These are phyloP conservation scores for Egretta garzetta DNA, from an alignment of 2,113 vertebrate genomes.

Conservation along the genomic window DNA sequence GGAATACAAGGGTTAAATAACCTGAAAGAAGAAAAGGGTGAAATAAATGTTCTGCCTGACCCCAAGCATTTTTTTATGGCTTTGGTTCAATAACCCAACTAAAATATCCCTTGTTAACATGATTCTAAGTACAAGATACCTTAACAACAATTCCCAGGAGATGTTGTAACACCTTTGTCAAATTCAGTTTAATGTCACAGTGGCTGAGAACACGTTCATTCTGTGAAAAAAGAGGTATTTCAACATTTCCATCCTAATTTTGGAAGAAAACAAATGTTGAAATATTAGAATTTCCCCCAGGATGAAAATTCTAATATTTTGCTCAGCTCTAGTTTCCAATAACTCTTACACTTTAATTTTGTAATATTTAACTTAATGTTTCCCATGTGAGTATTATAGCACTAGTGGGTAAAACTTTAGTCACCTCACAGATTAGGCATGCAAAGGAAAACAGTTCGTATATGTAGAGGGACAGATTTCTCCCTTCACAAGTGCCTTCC, in stretches of 20 bases:
- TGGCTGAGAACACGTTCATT: constrained; percentile 28
- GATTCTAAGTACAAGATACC: constrained; percentile 18
- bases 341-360: constrained; percentile 68
- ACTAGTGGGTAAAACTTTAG: constrained; percentile 43
- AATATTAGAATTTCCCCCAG: constrained; percentile 62
- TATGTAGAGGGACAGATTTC: constrained; percentile 5
- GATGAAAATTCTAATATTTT: constrained; percentile 65
- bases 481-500: constrained; percentile 62
- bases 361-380: constrained; percentile 63
- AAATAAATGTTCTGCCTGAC: constrained; percentile 3
- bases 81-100: constrained; percentile 40
- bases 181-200: constrained; percentile 39
- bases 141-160: constrained; percentile 23
- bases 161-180: constrained; percentile 42
- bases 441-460: constrained; percentile 52
- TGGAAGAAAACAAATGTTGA: constrained; percentile 61
- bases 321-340: constrained; percentile 56
- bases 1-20: not conserved
- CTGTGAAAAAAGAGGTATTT: constrained; percentile 23
- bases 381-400: constrained; percentile 63
- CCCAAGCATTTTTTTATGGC: not conserved
- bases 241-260: constrained; percentile 56
- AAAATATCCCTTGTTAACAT: constrained; percentile 53
- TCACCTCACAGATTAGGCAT: constrained; percentile 69
- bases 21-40: not conserved